Base-by-base conservation (phyloP, 1,140 invertebrate genomes). In the Drusus annulatus region DNA sequence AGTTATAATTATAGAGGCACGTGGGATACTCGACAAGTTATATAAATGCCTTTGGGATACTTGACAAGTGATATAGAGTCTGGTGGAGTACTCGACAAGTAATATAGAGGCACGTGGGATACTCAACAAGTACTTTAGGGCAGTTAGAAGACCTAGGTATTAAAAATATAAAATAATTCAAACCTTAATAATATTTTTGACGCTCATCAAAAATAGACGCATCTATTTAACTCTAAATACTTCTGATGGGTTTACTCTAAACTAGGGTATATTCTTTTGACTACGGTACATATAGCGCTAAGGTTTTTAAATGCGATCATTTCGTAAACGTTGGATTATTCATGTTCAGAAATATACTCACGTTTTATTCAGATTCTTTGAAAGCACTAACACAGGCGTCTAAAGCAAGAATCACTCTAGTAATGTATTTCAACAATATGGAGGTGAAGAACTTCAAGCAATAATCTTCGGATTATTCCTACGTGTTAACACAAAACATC, bases 1-100 rank as follows among this genome's bases (percentile, higher is more conserved):
- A 75, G 25, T 75, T 54, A 56, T 31, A 75, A 19, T 75, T 54
- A 56, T 31, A 75, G 71, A 75, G 71, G 71, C 71, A 75, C 71
- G 31, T 28, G 13, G 17, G 17, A 36, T 75, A 23, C 31, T 68
- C 36, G 13, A 45, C 36, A 45, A 13, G 31, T 36, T 36, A 36
- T 54, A 56, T 31, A 75, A 45, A 60, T 52, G 71, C 71, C 28
- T 45, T 17, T 6, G 13, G 17, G 17, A 36, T 75, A 23, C 36
- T 45, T 10, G 2, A 45, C 36, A 45, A 45, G 10, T 13, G 10
- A 0, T 45, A 45, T 45, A 45, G 10, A 10, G 10, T 8, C 0
- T 45, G 10, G 36, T 45, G 10, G 36, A 10, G 13, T 45, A 13
- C 2, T 45, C 36, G 2, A 45, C 36, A 45, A 45, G 36, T 45